Conservation (phyloP, 2,113 vertebrate species). For the Petroica traversi region DNA sequence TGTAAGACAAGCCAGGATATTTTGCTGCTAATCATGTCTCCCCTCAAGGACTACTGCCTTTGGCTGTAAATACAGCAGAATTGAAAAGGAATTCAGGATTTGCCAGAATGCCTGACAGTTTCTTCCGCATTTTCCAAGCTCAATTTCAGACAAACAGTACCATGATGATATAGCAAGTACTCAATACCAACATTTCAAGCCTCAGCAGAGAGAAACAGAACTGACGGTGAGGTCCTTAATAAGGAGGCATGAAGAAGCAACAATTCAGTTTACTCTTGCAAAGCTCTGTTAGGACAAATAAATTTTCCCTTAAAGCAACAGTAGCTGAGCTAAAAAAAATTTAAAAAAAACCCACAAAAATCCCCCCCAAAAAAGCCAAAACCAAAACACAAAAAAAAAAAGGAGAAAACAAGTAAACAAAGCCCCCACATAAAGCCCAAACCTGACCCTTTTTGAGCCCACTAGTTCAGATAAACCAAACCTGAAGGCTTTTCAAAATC, state of each 20-base stretch:
- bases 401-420: neutral
- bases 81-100: conserved; percentile 27
- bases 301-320: conserved; percentile 6
- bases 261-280: neutral
- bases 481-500: neutral
- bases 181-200: conserved; percentile 14
- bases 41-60: neutral
- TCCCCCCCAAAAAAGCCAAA: accelerated
- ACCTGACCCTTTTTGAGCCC: neutral
- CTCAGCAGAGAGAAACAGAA: neutral
- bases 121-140: neutral
- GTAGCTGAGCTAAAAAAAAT: neutral
- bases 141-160: conserved; percentile 27
- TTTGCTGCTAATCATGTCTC: neutral
- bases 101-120: conserved; percentile 14
- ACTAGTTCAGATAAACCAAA: neutral
- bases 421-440: neutral
- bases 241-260: conserved; percentile 27
- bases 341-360: neutral
- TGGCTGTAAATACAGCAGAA: neutral
- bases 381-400: neutral
- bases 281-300: neutral
- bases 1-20: neutral
- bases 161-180: conserved; percentile 18
- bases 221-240: neutral